Evolutionary conservation across 1,140 invertebrate species (phyloP).

Genomic region (Zaprionus gabonicus): DNA sequence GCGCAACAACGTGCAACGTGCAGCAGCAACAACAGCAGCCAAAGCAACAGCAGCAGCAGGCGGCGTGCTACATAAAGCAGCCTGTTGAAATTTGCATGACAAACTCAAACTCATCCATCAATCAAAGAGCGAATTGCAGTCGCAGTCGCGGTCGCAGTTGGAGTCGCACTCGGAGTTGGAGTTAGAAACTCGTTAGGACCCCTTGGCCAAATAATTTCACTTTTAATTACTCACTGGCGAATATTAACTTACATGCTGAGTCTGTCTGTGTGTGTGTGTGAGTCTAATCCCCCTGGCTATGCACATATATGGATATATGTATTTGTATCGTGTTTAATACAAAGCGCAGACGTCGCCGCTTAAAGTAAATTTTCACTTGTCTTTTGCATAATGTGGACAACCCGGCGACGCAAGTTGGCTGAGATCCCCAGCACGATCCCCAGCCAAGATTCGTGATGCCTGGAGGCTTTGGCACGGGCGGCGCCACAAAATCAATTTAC

Average conservation of each 20-base stretch:
- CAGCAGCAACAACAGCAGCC: conserved; percentile 21
- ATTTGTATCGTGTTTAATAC: conserved; percentile 59
- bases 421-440: conserved; percentile 1
- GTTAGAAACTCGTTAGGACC: conserved; percentile 68
- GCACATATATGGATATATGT: conserved; percentile 4
- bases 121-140: conserved; percentile 66
- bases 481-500: conserved; percentile 79
- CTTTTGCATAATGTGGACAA: conserved; percentile 78
- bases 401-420: conserved; percentile 25
- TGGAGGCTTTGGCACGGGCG: conserved; percentile 64
- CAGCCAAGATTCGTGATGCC: conserved; percentile 30
- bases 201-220: conserved; percentile 72
- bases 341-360: conserved; percentile 55
- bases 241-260: not conserved
- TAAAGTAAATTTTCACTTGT: conserved; percentile 79
- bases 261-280: not conserved
- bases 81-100: conserved; percentile 80
- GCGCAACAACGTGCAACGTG: conserved; percentile 18
- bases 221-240: conserved; percentile 66
- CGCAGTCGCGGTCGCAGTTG: conserved; percentile 30
- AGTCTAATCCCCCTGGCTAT: conserved; percentile 13
- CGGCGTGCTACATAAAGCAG: conserved; percentile 22
- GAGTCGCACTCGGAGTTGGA: conserved; percentile 32
- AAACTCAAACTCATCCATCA: conserved; percentile 82
- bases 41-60: not conserved